Evolutionary conservation across 2,888 invertebrate genomes (phyloP), one percentile per base, ranked within the genome.

Genomic region (Octodonta nipae): DNA sequence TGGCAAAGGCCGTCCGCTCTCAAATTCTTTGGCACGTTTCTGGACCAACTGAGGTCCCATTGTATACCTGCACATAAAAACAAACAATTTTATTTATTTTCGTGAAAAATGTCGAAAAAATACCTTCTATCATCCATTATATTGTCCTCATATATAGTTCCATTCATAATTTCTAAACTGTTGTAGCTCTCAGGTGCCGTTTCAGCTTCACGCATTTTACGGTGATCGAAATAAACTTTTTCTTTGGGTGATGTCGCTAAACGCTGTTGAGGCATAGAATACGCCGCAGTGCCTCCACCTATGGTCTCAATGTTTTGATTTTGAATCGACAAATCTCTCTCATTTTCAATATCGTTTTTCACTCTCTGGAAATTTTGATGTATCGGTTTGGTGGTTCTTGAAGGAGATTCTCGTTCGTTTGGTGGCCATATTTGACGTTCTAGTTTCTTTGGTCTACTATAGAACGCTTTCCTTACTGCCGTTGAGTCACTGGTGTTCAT

Each of bases 371-470:
- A 47, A 63, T 58, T 63, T 28, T 64, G 64, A 51, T 66, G 65
- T 12, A 59, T 55, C 2, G 64, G 64, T 42, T 63, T 65, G 7
- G 29, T 36, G 58, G 50, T 60, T 58, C 49, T 60, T 28, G 57
- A 54, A 5, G 62, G 68, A 54, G 63, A 66, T 60, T 60, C 66
- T 60, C 56, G 68, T 55, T 49, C 43, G 31, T 32, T 69, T 48
- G 80, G 80, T 1, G 80, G 80, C 78, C 79, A 79, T 24, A 75
- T 68, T 38, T 45, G 74, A 45, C 74, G 75, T 45, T 77, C 77
- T 39, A 84, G 60, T 52, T 78, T 81, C 53, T 80, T 80, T 13
- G 83, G 82, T 50, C 79, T 69, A n/a, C 80, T 75, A 50, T 83
- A 83, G 55, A 81, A 82, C 56, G 81, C 82, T 30, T 75, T 69